A percentile compares a stretch with the other conserved stretches of the same genome.
Conservation (phyloP, 2,888 invertebrate species). For the Philereme vetulata region DNA sequence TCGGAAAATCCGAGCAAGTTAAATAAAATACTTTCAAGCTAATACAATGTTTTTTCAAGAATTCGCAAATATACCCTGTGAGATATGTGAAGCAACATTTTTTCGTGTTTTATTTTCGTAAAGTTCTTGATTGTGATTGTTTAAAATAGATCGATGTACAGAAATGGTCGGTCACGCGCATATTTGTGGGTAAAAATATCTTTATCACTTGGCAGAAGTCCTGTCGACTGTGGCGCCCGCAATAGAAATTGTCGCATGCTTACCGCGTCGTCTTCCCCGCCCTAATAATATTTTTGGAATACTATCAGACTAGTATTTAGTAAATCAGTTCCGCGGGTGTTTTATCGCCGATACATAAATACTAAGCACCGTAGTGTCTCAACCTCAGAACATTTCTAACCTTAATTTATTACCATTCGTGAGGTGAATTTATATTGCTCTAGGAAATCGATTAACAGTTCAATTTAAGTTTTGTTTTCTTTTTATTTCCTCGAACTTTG, state of each 20-base stretch:
- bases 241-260: slow-evolving; percentile 63
- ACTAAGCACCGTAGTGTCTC: not conserved
- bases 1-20: no score
- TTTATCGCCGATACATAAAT: slow-evolving; percentile 1
- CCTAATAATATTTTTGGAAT: slow-evolving; percentile 9
- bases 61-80: not conserved
- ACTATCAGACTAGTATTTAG: slow-evolving; percentile 9
- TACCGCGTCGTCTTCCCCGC: slow-evolving; percentile 36
- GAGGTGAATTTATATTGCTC: no score
- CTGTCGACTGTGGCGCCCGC: slow-evolving; percentile 51
- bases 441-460: no score
- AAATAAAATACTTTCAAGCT: no score
- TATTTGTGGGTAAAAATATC: slow-evolving; percentile 70
- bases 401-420: not conserved
- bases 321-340: not conserved
- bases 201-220: slow-evolving; percentile 78
- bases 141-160: slow-evolving; percentile 65
- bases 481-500: no score
- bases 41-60: not conserved
- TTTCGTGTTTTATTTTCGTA: slow-evolving; percentile 62
- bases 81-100: slow-evolving; percentile 23
- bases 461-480: no score
- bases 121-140: slow-evolving; percentile 57
- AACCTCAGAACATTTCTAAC: not conserved
- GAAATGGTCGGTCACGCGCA: slow-evolving; percentile 77